These are phyloP conservation scores for Cyanoliseus patagonus DNA, from an alignment of 2,113 vertebrate species.

Conservation along the genomic window DNA sequence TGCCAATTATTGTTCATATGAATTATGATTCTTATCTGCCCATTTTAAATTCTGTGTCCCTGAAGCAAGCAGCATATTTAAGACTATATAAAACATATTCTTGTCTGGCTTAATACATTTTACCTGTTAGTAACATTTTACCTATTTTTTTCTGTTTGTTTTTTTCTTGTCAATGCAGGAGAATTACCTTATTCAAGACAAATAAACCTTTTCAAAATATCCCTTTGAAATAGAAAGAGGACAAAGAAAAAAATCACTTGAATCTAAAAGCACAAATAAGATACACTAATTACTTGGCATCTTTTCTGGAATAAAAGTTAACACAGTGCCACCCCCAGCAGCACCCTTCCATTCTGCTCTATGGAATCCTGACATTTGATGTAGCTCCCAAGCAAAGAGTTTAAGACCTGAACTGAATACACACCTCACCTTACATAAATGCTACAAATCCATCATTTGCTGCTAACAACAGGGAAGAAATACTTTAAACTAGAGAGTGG, in stretches of 20 bases:
- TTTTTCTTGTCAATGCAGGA: not conserved
- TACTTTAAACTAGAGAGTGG: not conserved
- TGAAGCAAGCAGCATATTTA: not conserved
- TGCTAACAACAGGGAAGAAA: not conserved
- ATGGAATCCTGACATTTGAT: not conserved
- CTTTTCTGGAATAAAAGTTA: not conserved
- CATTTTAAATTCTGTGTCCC: not conserved
- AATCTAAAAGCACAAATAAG: not conserved
- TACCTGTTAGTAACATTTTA: not conserved
- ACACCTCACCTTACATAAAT: not conserved
- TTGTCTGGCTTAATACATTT: not conserved
- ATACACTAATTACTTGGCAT: not conserved
- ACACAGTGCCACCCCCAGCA: not conserved
- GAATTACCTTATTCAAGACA: not conserved
- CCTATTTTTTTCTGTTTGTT: not conserved
- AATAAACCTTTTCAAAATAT: not conserved
- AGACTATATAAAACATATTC: not conserved
- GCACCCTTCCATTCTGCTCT: not conserved
- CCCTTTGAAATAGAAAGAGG: not conserved
- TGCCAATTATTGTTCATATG: not conserved
- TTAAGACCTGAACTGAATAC: not conserved
- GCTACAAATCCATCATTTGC: not conserved
- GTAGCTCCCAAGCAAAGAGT: not conserved
- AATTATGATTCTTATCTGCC: not conserved
- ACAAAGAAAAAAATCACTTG: not conserved